Evolutionary conservation across 2,888 invertebrate species (phyloP), one percentile per base, ranked within the genome.

Genomic region (Mesoligia furuncula): DNA sequence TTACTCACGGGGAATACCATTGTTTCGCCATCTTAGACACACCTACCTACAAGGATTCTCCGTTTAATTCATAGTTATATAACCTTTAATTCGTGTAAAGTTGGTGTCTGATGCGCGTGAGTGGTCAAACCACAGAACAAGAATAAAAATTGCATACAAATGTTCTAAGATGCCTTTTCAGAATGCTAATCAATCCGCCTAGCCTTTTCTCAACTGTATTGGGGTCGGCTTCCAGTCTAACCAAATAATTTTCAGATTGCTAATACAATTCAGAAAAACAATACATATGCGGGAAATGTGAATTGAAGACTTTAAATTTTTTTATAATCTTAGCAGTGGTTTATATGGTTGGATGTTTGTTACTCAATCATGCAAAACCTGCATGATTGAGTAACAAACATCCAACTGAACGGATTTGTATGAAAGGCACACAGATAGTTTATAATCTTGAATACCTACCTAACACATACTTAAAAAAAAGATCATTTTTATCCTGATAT

Each of bases 1-100:
- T 84, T 79, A 59, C 45, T 84, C 80, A 78, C n/a, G 36, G 69
- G 57, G 66, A 67, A 80, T 51, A 75, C 75, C 62, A 84, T 84
- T 66, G 74, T 75, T 80, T 69, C 68, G 2, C 61, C 45, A 75
- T 39, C n/a, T 36, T 20, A 17, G 11, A 78, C 61, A 62, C 72
- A 83, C 84, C 69, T 54, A 67, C 71, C 66, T 59, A 62, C n/a
- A 51, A 71, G 27, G 62, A 71, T 78, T 67, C 67, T 57, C 24
- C 42, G 67, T 59, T 27, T 42, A 36, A 20, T 42, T 77, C 27
- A 13, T 31, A 70, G 67, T 74, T 79, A 75, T 51, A 42, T 48
- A 70, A 51, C 59, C 11, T 72, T 65, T 42, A 7, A 73, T 15
- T 9, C 15, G 51, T 27, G 24, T 45, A 17, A 77, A 54, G 31